phyloP scores from a whole-genome alignment of 1,140 invertebrate species.

The Tribolium castaneum region DNA sequence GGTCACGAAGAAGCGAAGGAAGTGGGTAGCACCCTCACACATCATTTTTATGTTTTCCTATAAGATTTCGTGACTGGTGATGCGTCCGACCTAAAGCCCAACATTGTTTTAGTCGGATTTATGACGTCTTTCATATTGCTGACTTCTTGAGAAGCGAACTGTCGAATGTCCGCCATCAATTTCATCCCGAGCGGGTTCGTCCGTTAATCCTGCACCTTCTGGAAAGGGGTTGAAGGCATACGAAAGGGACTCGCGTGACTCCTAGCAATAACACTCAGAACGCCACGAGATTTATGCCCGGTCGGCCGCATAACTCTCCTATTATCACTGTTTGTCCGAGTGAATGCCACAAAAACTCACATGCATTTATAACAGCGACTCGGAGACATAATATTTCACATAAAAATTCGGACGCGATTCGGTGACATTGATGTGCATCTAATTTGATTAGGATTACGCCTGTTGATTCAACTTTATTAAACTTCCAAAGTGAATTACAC shows the following conservation, averaged over 20 bases:
- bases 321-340: constrained; percentile 52
- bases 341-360: constrained; percentile 47
- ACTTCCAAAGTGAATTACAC: constrained; percentile 14
- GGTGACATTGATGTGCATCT: background rate
- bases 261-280: constrained; percentile 52
- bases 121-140: constrained; percentile 34
- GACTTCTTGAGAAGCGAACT: constrained; percentile 27
- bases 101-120: constrained; percentile 35
- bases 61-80: constrained; percentile 13
- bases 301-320: constrained; percentile 49
- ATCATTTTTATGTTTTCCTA: constrained; percentile 31
- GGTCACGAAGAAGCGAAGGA: constrained; percentile 15
- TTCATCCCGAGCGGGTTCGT: background rate
- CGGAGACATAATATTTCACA: constrained; percentile 38
- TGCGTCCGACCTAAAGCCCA: constrained; percentile 2
- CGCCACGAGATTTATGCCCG: constrained; percentile 50
- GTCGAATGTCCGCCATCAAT: constrained; percentile 27
- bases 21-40: constrained; percentile 12
- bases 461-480: constrained; percentile 3
- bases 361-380: constrained; percentile 48
- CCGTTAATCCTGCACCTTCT: background rate
- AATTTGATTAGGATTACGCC: constrained; percentile 19
- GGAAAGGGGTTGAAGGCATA: constrained; percentile 24
- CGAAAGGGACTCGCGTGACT: constrained; percentile 46
- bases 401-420: background rate